Evolutionary conservation across 2,113 vertebrate species (phyloP), one percentile per base, ranked within the genome.

Genomic region (Chloropsis hardwickii): DNA sequence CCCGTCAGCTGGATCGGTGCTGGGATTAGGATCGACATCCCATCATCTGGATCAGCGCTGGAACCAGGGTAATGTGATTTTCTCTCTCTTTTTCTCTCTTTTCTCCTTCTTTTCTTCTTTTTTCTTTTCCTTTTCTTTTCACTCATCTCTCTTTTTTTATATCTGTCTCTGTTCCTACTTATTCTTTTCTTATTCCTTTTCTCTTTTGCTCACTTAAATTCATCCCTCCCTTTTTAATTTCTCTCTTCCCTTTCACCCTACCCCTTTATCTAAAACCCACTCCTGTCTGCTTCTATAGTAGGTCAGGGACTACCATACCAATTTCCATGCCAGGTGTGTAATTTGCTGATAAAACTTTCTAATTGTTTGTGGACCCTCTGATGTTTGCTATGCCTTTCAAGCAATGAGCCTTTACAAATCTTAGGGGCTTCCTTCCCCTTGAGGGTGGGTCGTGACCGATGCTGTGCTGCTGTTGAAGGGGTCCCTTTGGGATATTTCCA

Each of bases 101-200:
- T 27, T 40, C 13, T 39, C 10, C 39, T 10, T 18, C 5, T 11
- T 27, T 8, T 8, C 1, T 22, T 5, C 14, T 6, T 1, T 9
- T 11, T 23, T 33, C 4, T 14, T 19, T 3, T 9, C 16, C 23
- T 33, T 10, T 7, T 6, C 20, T 47, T 50, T 39, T 15, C 10
- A 18, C 13, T 54, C 15, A 42, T 25, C 28, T 40, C 13, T 21
- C 9, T 8, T 22, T 54, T 54, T 65, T 44, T 15, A 14, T 45
- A 7, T 25, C 17, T 39, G 23, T 28, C 14, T 44, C 31, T 17
- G 28, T 33, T 45, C 58, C 11, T 28, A 11, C 20, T 54, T 56
- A 2, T 54, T 62, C 37, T 44, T n/a, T 22, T 7, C 6, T 18
- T 40, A 62, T 42, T 56, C 37, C 37, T n/a, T 25, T 45, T 17